Base-by-base conservation (phyloP, 2,797 vertebrate species). In the Amblyraja radiata region DNA sequence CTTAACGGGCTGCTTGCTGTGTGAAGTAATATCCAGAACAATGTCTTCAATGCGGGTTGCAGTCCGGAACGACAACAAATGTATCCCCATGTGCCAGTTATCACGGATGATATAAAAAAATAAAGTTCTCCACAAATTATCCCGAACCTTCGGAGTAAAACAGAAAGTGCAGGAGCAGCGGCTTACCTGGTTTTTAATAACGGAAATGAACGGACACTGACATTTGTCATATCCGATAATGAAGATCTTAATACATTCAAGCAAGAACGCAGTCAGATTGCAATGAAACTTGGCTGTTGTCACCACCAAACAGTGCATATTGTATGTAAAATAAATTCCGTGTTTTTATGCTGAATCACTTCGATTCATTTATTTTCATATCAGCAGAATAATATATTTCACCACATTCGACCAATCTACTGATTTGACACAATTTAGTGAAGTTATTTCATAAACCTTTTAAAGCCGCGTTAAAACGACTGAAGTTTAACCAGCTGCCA, bases 141-240 rank as follows among this genome's bases (percentile, higher is more conserved):
- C 23, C 23, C 6, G 21, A 91, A 91, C 73, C 25, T 91, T 73
- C 71, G 46, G 71, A 74, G 68, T 74, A 74, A 74, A 91, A 54
- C 54, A 14, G 28, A 74, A 28, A 74, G 25, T 73, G 18, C 36
- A 25, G 88, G 68, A 54, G 25, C 90, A 54, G 71, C 25, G 25
- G 65, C 23, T 36, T 90, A 91, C 90, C 90, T 91, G 68, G 68
- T 21, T 28, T 74, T 74, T 91, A 74, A 39, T 23, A 74, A 73
- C 36, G 90, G 90, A 91, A 74, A 25, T 91, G 21, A 74, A 91
- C 23, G 46, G 25, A 68, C 36, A 32, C 25, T 91, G 90, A 74
- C 71, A 74, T 74, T 74, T 6, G 21, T 39, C 23, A 58, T 58
- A 1, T 36, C 39, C 25, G 11, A 76, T 14, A 76, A 54, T 16